phyloP scores from a whole-genome alignment of 2,888 invertebrate species.

The Melolontha melolontha region DNA sequence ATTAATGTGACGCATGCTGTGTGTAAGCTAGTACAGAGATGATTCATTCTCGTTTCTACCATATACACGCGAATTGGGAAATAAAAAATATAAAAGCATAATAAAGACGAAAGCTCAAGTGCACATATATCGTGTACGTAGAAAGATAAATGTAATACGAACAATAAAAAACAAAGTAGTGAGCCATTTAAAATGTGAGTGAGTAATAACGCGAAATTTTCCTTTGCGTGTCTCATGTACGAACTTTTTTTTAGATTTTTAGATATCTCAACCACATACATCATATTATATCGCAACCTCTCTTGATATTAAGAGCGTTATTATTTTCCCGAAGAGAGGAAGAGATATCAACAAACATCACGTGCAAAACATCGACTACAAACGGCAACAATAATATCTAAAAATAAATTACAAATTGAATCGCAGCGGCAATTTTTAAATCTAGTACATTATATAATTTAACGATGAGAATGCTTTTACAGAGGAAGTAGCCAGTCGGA shows the following conservation, averaged over 20 bases:
- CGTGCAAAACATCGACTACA: conserved; percentile 14
- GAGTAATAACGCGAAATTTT: conserved; percentile 10
- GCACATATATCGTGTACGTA: no score
- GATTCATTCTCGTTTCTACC: no score
- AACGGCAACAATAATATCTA: conserved; percentile 41
- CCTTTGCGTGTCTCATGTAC: conserved; percentile 9
- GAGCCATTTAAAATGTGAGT: conserved; percentile 5
- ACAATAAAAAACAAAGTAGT: neutral
- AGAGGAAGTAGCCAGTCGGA: conserved; percentile 67
- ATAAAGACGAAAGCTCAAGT: no score
- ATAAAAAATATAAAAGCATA: no score
- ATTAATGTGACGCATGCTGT: no score
- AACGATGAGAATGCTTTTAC: conserved; percentile 65
- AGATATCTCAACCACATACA: no score
- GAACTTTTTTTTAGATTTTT: no score
- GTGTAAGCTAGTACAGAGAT: no score
- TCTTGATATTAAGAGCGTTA: neutral
- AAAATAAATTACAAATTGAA: conserved; percentile 55
- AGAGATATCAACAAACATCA: conserved; percentile 16
- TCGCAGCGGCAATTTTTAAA: conserved; percentile 65
- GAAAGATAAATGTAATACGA: neutral
- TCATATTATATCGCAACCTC: conserved; percentile 4
- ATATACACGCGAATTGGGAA: no score
- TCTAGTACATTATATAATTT: conserved; percentile 66
- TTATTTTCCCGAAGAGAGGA: conserved; percentile 26